Evolutionary conservation across 1,140 invertebrate genomes (phyloP), one percentile per base, ranked within the genome.

Genomic region (Lepidotrigona ventralis): DNA sequence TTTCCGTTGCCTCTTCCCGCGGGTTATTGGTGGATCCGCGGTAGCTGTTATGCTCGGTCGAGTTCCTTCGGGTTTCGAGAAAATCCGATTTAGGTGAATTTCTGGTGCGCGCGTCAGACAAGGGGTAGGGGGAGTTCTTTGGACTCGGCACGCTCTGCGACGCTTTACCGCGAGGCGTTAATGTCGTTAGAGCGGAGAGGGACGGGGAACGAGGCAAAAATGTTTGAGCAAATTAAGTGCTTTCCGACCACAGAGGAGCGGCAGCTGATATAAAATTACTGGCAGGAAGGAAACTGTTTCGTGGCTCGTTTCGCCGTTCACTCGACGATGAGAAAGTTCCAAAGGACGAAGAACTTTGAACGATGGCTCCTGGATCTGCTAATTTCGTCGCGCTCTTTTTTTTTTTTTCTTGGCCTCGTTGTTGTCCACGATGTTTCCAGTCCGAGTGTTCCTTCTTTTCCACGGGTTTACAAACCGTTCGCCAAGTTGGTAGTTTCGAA

Each of bases 71-170:
- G 39, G 80, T 54, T 86, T 79, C 80, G 77, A 58, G 77, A 17
- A 87, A 80, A 87, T 87, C 81, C 17, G 86, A 87, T 87, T 87
- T 86, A 60, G 14, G 75, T 29, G 74, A 81, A 85, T 63, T 70
- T 76, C 29, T 26, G 64, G 26, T 39, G 53, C 53, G 54, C 29
- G 23, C 1, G 33, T 21, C 23, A 54, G 56, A n/a, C 26, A 14
- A 23, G 76, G 54, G 39, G 39, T 5, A 39, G 39, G 0, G 39
- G 39, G 6, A 79, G 63, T 54, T 29, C 66, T 79, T 83, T 64
- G 60, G 54, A 12, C 33, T 75, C 54, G 19, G 58, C 23, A 14
- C 23, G 58, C 58, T n/a, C 23, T 8, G 46, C 58, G 54, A 70
- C 72, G 54, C 29, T 83, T 75, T 63, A 33, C 66, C 72, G 39